Percentiles rank a stretch among this genome's conserved stretches.
phyloP scores from a whole-genome alignment of 2,113 vertebrate species.

The Gobio gobio region DNA sequence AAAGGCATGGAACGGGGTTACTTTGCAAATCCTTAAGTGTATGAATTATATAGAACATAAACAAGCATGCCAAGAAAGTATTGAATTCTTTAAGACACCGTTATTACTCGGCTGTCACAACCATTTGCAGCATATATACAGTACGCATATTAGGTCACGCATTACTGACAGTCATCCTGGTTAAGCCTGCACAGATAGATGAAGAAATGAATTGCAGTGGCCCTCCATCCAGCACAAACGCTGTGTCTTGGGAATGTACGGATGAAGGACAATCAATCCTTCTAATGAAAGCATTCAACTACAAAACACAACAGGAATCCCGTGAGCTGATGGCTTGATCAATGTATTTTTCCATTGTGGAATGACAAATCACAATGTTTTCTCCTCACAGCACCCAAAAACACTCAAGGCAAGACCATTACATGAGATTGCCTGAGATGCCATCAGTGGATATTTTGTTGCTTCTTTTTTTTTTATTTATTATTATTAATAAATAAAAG shows the following conservation, averaged over 20 bases:
- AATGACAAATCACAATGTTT: conserved; percentile 53
- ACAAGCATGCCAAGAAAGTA: neutral
- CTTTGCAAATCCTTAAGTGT: neutral
- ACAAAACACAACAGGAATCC: conserved; percentile 63
- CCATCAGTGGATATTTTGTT: neutral
- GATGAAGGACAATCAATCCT: conserved; percentile 60
- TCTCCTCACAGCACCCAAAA: conserved; percentile 22
- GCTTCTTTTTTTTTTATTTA: neutral
- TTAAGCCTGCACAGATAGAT: conserved; percentile 21
- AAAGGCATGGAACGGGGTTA: neutral
- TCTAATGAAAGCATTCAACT: conserved; percentile 66
- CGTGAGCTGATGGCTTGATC: conserved; percentile 51
- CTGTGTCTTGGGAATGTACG: conserved; percentile 54
- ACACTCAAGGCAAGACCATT: conserved; percentile 4
- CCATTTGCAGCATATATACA: neutral
- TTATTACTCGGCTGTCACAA: neutral
- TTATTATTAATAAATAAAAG: conserved; percentile 2
- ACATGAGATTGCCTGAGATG: neutral
- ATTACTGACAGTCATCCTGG: neutral
- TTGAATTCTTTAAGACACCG: neutral
- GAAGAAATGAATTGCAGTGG: conserved; percentile 47
- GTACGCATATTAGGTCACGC: neutral
- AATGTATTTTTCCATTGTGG: conserved; percentile 52
- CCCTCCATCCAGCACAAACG: conserved; percentile 49
- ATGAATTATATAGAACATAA: neutral